Conservation (phyloP, 2,113 vertebrate genomes). For the Sinocyclocheilus rhinocerous region DNA sequence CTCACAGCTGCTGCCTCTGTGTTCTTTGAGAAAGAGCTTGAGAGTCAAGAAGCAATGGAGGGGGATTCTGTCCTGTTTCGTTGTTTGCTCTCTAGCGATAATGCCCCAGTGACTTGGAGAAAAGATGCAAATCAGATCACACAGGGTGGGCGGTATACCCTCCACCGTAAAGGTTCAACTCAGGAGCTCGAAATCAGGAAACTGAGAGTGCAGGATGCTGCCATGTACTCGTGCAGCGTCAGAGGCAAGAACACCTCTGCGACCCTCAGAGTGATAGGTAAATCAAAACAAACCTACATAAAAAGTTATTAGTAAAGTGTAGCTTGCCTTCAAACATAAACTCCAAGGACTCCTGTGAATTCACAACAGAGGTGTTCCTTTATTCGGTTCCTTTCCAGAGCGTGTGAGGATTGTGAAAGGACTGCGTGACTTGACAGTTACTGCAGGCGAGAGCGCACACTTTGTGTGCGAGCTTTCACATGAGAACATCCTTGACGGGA, state of each 20-base stretch:
- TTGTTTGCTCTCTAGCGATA: slow-evolving; percentile 75
- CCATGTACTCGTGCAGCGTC: slow-evolving; percentile 83
- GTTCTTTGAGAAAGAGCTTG: slow-evolving; percentile 77
- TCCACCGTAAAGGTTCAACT: slow-evolving; percentile 75
- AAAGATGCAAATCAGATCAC: slow-evolving; percentile 72
- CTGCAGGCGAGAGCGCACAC: slow-evolving; percentile 86
- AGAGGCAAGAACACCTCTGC: slow-evolving; percentile 83
- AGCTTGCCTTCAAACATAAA: neutral
- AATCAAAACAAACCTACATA: slow-evolving; percentile 38
- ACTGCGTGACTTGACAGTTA: slow-evolving; percentile 80
- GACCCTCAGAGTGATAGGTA: slow-evolving; percentile 84
- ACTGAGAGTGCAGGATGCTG: slow-evolving; percentile 79
- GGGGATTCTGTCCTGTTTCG: slow-evolving; percentile 70
- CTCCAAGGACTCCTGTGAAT: neutral
- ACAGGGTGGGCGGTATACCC: slow-evolving; percentile 74
- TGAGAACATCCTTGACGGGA: slow-evolving; percentile 80
- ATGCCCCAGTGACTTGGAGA: slow-evolving; percentile 78
- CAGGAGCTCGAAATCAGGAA: slow-evolving; percentile 79
- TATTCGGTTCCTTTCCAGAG: slow-evolving; percentile 67
- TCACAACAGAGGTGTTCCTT: neutral
- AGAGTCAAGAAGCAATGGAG: slow-evolving; percentile 70
- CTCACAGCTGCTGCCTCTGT: slow-evolving; percentile 75
- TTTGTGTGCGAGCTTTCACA: slow-evolving; percentile 88
- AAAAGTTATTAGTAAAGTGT: too few species aligned
- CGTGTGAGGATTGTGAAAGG: slow-evolving; percentile 79